phyloP scores from a whole-genome alignment of 1,140 invertebrate species.

The Zaprionus tsacasi region DNA sequence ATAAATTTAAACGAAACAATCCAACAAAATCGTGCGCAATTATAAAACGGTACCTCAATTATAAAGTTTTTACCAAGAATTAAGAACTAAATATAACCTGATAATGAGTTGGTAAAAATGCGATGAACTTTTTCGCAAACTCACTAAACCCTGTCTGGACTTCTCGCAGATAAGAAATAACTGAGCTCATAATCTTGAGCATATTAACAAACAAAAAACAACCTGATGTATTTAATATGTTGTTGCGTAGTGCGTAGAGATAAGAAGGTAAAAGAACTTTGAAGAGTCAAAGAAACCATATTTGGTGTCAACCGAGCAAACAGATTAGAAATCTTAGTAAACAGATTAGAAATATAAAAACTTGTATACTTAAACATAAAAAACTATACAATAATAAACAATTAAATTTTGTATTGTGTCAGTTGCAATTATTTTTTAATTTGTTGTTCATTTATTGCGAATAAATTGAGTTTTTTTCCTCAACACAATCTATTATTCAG shows the following conservation, averaged over 20 bases:
- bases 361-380: no score
- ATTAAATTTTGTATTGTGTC: background rate
- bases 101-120: background rate
- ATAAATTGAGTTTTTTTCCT: background rate
- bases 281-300: background rate
- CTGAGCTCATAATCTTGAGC: background rate
- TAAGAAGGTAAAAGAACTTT: background rate
- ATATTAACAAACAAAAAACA: background rate
- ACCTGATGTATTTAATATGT: background rate
- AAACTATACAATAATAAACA: background rate
- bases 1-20: constrained; percentile 10
- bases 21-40: constrained; percentile 49
- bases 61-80: constrained; percentile 1
- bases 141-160: background rate
- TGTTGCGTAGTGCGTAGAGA: background rate
- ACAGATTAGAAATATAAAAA: background rate
- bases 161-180: constrained; percentile 20
- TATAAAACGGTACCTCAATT: constrained; percentile 29
- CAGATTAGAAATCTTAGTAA: background rate
- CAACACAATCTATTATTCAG: background rate
- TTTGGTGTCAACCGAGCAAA: background rate
- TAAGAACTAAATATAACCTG: constrained; percentile 3
- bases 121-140: constrained; percentile 10
- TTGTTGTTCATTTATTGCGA: background rate
- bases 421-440: background rate